These are phyloP conservation scores for Limanda limanda DNA, from an alignment of 2,113 vertebrate genomes.

Conservation along the genomic window DNA sequence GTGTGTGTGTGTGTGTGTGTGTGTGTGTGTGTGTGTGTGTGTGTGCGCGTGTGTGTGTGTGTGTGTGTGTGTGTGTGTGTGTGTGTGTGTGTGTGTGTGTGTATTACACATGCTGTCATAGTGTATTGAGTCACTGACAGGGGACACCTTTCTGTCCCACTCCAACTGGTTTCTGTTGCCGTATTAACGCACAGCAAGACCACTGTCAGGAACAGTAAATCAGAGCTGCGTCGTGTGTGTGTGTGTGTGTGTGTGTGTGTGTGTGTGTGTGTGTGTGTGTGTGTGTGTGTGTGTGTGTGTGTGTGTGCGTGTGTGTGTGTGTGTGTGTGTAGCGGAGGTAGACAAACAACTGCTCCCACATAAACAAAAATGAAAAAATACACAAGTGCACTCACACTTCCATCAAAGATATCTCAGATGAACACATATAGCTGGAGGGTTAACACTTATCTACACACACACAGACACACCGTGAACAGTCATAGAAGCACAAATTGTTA, in stretches of 20 bases:
- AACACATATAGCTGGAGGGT: too few relatives aligned
- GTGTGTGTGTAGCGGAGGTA: not conserved
- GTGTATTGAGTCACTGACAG: constrained; percentile 20
- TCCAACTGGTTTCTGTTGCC: constrained; percentile 31
- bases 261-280: constrained; percentile 4
- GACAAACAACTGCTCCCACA: not conserved
- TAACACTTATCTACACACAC: too few relatives aligned
- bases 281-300: constrained; percentile 11
- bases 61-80: constrained; percentile 13
- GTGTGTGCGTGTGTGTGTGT: constrained; percentile 2
- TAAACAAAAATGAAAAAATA: too few relatives aligned
- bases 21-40: constrained; percentile 13
- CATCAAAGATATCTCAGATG: too few relatives aligned
- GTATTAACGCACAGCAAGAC: constrained; percentile 26
- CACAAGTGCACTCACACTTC: too few relatives aligned
- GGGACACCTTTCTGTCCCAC: constrained; percentile 15
- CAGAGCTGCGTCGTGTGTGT: constrained; percentile 14
- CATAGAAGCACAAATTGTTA: too few relatives aligned
- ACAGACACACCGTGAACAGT: too few relatives aligned
- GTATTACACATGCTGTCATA: constrained; percentile 13
- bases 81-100: constrained; percentile 8
- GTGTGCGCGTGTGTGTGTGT: constrained; percentile 2
- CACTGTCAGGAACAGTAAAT: constrained; percentile 35
- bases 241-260: constrained; percentile 18
- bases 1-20: constrained; percentile 13